Conservation (phyloP, 2,797 vertebrate genomes). For the Menidia menidia region DNA sequence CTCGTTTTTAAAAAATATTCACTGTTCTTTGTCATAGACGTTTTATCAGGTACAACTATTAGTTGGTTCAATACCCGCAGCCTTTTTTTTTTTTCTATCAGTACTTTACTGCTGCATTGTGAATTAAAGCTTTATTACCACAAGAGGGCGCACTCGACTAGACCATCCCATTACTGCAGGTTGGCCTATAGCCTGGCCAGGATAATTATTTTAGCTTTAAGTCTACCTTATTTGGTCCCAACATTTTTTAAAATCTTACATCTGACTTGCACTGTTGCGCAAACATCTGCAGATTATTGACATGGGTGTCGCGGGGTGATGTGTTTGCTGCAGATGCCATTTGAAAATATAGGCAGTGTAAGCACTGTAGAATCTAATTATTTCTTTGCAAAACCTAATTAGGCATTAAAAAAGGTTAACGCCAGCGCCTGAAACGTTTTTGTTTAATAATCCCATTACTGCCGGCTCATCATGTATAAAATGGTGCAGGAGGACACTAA, state of each 20-base stretch:
- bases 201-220: conserved; percentile 74
- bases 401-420: conserved; percentile 99
- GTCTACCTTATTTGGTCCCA: conserved; percentile 90
- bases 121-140: conserved; percentile 7
- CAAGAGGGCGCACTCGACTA: conserved; percentile 54
- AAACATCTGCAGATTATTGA: conserved; percentile 89
- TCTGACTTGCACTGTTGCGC: conserved; percentile 79
- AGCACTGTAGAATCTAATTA: conserved; percentile 99
- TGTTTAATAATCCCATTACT: conserved; percentile 99
- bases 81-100: neutral
- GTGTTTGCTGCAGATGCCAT: conserved; percentile 94
- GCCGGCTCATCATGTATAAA: conserved; percentile 99
- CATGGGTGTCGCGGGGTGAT: conserved; percentile 87
- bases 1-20: too few species aligned
- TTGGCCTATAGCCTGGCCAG: conserved; percentile 20
- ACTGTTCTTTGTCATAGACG: too few species aligned
- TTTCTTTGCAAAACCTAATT: conserved; percentile 99
- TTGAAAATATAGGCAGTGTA: conserved; percentile 99
- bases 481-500: conserved; percentile 99
- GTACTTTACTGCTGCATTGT: neutral
- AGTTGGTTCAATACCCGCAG: neutral
- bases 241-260: conserved; percentile 90
- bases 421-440: conserved; percentile 99
- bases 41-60: too few species aligned
- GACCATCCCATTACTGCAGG: conserved; percentile 3